These are phyloP conservation scores for Carposina sasakii DNA, from an alignment of 1,140 invertebrate species.

Conservation along the genomic window DNA sequence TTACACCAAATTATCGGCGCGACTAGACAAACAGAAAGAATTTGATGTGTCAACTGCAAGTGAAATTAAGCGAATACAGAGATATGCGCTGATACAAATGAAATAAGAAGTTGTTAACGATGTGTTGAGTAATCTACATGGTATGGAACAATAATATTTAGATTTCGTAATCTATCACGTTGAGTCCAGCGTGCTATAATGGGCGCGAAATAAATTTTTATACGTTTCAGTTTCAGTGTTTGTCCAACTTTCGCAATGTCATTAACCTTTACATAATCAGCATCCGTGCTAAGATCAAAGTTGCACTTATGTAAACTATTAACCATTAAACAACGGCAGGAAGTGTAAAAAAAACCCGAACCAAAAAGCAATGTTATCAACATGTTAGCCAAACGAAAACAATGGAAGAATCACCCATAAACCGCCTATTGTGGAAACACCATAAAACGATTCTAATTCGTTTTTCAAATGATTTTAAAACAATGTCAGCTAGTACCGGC, in stretches of 20 bases:
- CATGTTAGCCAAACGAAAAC: slow-evolving; percentile 42
- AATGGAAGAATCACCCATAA: slow-evolving; percentile 54
- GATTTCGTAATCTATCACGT: slow-evolving; percentile 50
- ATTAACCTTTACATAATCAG: slow-evolving; percentile 39
- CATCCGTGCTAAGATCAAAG: not conserved
- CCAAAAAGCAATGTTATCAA: slow-evolving; percentile 33
- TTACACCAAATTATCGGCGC: not conserved
- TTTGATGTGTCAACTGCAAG: too few species aligned
- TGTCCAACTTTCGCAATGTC: slow-evolving; percentile 22
- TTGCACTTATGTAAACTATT: slow-evolving; percentile 1
- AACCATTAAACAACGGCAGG: slow-evolving; percentile 33
- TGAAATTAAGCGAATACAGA: too few species aligned
- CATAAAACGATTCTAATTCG: slow-evolving; percentile 31
- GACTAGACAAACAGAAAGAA: too few species aligned
- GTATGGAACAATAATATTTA: slow-evolving; percentile 39
- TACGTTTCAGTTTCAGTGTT: not conserved
- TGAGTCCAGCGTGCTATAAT: slow-evolving; percentile 34
- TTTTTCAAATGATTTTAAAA: slow-evolving; percentile 33
- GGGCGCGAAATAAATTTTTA: not conserved
- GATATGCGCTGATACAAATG: too few species aligned
- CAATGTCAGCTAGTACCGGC: slow-evolving; percentile 23
- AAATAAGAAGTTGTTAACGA: too few species aligned
- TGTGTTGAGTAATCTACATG: too few species aligned
- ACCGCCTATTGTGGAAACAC: slow-evolving; percentile 46
- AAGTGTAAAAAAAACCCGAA: slow-evolving; percentile 44